Conservation (phyloP, 2,888 invertebrate genomes). For the Conchocele bisecta region DNA sequence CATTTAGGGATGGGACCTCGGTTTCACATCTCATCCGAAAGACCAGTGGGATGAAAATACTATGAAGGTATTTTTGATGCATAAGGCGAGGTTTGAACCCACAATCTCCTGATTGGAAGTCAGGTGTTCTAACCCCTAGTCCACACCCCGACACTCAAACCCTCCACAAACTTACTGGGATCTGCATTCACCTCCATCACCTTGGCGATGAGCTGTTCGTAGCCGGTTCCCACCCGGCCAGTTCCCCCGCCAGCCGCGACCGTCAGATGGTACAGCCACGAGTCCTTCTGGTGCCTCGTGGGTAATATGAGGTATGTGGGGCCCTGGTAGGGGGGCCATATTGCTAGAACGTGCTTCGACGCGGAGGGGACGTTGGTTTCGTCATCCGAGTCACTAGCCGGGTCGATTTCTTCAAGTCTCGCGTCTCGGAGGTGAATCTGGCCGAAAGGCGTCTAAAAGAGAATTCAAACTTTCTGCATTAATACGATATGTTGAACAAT, state of each 20-base stretch:
- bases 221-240: conserved; percentile 94
- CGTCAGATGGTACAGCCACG: conserved; percentile 88
- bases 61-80: no score
- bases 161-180: conserved; percentile 89
- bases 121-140: no score
- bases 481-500: no score
- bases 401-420: conserved; percentile 96
- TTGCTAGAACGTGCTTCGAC: conserved; percentile 90
- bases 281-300: conserved; percentile 94
- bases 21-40: no score
- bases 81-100: no score
- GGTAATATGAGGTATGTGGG: conserved; percentile 97
- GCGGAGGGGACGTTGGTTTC: conserved; percentile 92
- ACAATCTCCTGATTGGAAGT: no score
- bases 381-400: conserved; percentile 83
- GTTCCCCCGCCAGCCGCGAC: conserved; percentile 93
- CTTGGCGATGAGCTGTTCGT: conserved; percentile 95
- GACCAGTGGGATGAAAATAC: no score
- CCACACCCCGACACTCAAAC: no score
- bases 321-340: conserved; percentile 95
- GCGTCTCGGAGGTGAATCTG: conserved; percentile 98
- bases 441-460: conserved; percentile 92
- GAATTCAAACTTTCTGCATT: not conserved
- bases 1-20: no score
- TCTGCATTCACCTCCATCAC: conserved; percentile 98